Evolutionary conservation across 2,113 vertebrate genomes (phyloP).

Genomic region (Orientallactaga bullata): DNA sequence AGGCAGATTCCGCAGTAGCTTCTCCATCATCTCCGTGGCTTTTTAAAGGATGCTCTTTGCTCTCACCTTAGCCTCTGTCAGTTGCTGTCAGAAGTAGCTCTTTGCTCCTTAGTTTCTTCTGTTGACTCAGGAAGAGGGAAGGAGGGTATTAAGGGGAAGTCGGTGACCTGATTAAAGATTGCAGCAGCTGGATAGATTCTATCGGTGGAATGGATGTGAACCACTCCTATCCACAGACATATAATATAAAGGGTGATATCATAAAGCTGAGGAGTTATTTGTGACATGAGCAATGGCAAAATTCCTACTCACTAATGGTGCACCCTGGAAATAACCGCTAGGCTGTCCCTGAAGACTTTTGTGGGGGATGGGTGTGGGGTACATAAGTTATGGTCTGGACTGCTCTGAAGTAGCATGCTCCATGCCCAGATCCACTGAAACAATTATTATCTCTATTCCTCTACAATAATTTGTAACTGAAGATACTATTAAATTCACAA

Average conservation of each 20-base stretch:
- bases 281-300: not conserved
- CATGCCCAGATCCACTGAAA: not conserved
- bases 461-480: conserved; percentile 15
- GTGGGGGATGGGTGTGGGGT: not conserved
- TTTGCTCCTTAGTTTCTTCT: not conserved
- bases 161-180: not conserved
- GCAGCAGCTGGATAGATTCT: not conserved
- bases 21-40: not conserved
- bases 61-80: not conserved
- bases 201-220: not conserved
- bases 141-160: not conserved
- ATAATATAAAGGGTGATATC: not conserved
- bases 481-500: conserved; percentile 53
- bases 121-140: not conserved
- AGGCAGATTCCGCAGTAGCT: not conserved
- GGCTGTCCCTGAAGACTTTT: not conserved
- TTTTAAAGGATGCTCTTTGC: not conserved
- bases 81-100: not conserved
- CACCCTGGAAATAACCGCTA: not conserved
- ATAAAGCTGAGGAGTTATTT: not conserved
- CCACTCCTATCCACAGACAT: not conserved
- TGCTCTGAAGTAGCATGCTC: not conserved
- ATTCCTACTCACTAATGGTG: not conserved
- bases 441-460: conserved; percentile 8
- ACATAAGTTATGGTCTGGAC: not conserved